Evolutionary conservation across 2,797 vertebrate species (phyloP).

Genomic region (Acrossocheilus wenchowensis): DNA sequence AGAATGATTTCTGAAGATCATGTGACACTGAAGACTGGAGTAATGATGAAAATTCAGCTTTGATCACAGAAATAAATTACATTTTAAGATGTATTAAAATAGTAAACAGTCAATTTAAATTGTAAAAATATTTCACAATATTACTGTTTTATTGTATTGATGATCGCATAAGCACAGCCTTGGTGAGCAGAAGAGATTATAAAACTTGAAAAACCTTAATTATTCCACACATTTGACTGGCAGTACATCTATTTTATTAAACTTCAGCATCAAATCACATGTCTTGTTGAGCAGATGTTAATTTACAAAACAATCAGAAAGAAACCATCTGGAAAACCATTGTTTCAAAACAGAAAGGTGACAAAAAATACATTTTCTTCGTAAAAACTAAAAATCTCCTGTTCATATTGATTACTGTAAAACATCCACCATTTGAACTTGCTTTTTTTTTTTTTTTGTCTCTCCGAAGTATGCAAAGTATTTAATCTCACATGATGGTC

Average conservation of each 20-base stretch:
- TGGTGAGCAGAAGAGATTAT: not conserved
- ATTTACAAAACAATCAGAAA: not conserved
- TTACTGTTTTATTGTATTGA: not conserved
- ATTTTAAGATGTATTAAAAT: not conserved
- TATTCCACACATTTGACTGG: not conserved
- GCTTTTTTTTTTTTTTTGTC: not conserved
- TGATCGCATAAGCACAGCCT: not conserved
- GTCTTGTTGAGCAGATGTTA: not conserved
- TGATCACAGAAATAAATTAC: not conserved
- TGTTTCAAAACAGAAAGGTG: not conserved
- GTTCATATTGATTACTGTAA: not conserved
- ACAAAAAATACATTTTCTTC: not conserved
- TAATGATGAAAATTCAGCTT: not conserved
- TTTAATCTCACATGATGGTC: not conserved
- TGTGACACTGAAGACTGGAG: not conserved
- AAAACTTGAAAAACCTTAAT: not conserved
- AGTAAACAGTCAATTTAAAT: not conserved
- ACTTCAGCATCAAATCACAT: not conserved
- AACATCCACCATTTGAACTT: not conserved
- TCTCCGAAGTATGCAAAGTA: not conserved
- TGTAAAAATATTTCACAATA: no score
- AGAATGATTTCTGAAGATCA: not conserved
- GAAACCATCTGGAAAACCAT: not conserved
- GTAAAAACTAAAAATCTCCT: not conserved
- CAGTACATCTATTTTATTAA: not conserved